phyloP scores from a whole-genome alignment of 23 tunicate species.

The Clavelina lepadiformis region DNA sequence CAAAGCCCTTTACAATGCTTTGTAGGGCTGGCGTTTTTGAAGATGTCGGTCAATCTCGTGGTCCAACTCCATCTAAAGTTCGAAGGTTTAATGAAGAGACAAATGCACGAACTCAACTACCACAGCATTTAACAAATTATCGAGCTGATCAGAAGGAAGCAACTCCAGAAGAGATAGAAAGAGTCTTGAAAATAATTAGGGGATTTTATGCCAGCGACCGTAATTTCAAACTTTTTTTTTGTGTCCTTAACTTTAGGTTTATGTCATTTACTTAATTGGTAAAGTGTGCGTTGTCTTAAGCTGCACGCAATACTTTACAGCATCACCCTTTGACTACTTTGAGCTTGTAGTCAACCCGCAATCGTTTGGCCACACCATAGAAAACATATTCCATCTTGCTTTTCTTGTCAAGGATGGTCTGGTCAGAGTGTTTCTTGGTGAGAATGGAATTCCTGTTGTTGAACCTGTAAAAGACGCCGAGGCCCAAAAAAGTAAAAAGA shows the following conservation, averaged over 20 bases:
- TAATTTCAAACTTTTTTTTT: slow-evolving; percentile 10
- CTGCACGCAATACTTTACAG: too few relatives aligned
- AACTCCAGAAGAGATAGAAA: slow-evolving; percentile 86
- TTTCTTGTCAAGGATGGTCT: slow-evolving; percentile 85
- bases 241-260: too few relatives aligned
- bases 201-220: slow-evolving; percentile 45
- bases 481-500: neutral
- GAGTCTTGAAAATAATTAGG: slow-evolving; percentile 50
- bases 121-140: slow-evolving; percentile 63
- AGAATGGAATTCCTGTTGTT: slow-evolving; percentile 73
- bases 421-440: slow-evolving; percentile 54
- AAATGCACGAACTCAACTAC: slow-evolving; percentile 43
- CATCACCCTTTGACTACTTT: slow-evolving; percentile 72
- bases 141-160: slow-evolving; percentile 67
- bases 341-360: slow-evolving; percentile 78
- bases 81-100: slow-evolving; percentile 8
- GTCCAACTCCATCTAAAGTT: neutral
- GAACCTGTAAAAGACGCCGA: slow-evolving; percentile 37
- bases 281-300: too few relatives aligned
- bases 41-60: neutral
- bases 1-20: neutral
- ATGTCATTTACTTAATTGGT: too few relatives aligned
- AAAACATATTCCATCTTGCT: slow-evolving; percentile 75
- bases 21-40: slow-evolving; percentile 50
- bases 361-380: slow-evolving; percentile 77